phyloP scores from a whole-genome alignment of 2,797 vertebrate species.

The Emydoidea blandingii region DNA sequence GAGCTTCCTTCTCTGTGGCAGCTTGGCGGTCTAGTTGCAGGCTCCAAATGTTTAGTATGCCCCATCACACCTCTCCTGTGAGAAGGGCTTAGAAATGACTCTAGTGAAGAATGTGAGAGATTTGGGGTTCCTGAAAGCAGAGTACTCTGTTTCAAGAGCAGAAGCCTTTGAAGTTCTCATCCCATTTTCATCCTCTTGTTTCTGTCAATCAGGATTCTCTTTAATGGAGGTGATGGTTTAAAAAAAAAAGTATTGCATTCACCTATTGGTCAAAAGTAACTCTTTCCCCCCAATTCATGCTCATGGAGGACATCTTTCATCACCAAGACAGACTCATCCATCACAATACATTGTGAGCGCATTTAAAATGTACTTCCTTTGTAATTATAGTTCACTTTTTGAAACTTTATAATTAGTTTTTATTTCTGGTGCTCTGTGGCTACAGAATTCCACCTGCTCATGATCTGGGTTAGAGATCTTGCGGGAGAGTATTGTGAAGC shows the following conservation, averaged over 20 bases:
- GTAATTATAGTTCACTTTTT: constrained; percentile 47
- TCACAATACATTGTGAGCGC: constrained; percentile 39
- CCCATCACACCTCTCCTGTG: neutral
- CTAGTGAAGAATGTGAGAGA: neutral
- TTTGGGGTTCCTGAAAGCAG: neutral
- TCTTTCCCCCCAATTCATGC: neutral
- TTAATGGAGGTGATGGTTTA: constrained; percentile 5
- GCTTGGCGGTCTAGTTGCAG: neutral
- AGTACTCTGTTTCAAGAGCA: neutral
- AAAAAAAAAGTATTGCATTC: constrained; percentile 31
- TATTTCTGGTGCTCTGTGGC: constrained; percentile 41
- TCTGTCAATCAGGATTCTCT: constrained; percentile 40
- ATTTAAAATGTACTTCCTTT: constrained; percentile 56
- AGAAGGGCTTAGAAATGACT: neutral
- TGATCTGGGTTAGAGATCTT: neutral
- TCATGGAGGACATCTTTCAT: constrained; percentile 18
- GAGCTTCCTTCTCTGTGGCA: neutral
- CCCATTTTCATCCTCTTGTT: constrained; percentile 21
- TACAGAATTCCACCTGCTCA: constrained; percentile 9
- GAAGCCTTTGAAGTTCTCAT: constrained; percentile 44
- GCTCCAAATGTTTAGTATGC: constrained; percentile 22
- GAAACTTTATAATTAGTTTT: constrained; percentile 61
- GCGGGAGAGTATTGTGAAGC: neutral
- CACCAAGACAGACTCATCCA: constrained; percentile 24
- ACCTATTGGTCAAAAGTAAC: constrained; percentile 47